phyloP scores from a whole-genome alignment of 1,140 invertebrate species.

The Tetraneura akinire region DNA sequence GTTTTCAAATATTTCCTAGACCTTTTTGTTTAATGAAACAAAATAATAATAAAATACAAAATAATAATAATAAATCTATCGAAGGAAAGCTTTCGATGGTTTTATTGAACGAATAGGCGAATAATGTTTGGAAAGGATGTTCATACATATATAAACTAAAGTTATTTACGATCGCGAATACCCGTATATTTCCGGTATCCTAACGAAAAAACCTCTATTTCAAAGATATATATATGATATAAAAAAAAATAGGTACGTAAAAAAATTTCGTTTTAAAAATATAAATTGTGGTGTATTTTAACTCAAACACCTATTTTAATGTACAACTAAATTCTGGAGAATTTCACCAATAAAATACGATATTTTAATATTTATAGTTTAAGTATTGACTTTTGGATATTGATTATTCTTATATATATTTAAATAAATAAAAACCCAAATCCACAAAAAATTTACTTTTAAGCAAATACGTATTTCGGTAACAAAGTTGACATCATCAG shows the following conservation, averaged over 20 bases:
- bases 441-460: no score
- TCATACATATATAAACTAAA: not conserved
- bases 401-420: no score
- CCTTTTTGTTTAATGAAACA: conserved; percentile 14
- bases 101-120: not conserved
- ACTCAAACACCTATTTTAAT: not conserved
- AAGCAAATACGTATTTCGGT: no score
- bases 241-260: not conserved
- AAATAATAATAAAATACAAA: not conserved
- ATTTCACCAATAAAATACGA: no score
- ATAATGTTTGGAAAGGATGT: not conserved
- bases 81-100: not conserved
- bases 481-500: no score
- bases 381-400: no score
- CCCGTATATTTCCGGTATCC: conserved; percentile 14
- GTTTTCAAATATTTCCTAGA: not conserved
- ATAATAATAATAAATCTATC: conserved; percentile 32
- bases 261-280: conserved; percentile 16
- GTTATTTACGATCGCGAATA: conserved; percentile 26
- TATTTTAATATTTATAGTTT: no score
- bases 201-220: conserved; percentile 4
- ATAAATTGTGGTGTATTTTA: not conserved
- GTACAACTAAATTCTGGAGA: no score
- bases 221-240: no score
- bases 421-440: no score